Base-by-base conservation (phyloP, 2,113 vertebrate species). In the Chloebia gouldiae region DNA sequence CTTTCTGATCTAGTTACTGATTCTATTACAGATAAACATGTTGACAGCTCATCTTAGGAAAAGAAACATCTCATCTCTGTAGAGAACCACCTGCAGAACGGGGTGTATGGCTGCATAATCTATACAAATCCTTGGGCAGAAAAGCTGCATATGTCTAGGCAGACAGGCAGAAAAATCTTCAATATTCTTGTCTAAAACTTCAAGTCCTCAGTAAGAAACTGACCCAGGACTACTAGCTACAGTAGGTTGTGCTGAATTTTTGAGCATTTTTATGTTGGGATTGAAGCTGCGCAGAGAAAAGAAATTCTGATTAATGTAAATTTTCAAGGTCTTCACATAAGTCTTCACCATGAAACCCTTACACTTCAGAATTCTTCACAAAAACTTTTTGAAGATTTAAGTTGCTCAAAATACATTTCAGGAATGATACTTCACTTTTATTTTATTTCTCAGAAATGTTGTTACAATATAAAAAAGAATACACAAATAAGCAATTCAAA, bases 1-100 rank as follows among this genome's bases (percentile, higher is more conserved):
- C 33, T 94, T 88, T 82, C 87, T 88, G 71, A 80, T n/a, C 30
- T 80, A 88, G 64, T 92, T 92, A 83, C 66, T 90, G 75, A 92
- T 51, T 63, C 68, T 92, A 73, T 80, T 96, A 68, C 24, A 83
- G 72, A 91, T 88, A 92, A 91, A 93, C 19, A 93, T 30, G 68
- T 53, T 93, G 91, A 88, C 87, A 95, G 69, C 70, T 83, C 73
- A 57, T 86, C 69, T 88, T 70, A 49, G 77, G 50, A 81, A 91
- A 72, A 92, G 72, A 88, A 93, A 69, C 63, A 73, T 81, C 65
- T 87, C 69, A 69, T 75, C 54, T 92, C 75, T 89, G 61, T 66
- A 54, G 66, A 95, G 86, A 96, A 90, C 63, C 79, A 90, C 68
- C 72, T 76, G 83, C 76, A 92, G 76, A 63, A 77, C 39, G n/a